Evolutionary conservation across 2,113 vertebrate species (phyloP), one percentile per base, ranked within the genome.

Genomic region (Perca flavescens): DNA sequence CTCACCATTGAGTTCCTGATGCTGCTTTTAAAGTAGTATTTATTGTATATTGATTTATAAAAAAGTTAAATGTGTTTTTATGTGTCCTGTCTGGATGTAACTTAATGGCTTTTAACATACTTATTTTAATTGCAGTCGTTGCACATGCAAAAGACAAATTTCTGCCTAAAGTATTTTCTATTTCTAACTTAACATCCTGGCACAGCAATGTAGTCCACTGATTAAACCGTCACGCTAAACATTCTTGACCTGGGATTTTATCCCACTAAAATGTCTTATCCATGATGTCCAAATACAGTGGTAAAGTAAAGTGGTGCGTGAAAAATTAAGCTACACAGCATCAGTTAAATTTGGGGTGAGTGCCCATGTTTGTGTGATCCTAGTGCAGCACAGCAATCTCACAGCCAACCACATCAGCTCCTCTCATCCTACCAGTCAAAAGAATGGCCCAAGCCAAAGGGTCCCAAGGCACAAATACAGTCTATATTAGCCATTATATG

Each of bases 401-500:
- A 28, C 28, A 63, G 58, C 66, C 63, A 53, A 9, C 40, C 36
- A 70, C 65, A 21, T 67, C 25, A 67, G 47, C 50, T 60, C 11
- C 53, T 61, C 50, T 70, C 40, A 53, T 66, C 16, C 58, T 14
- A 75, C 54, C 16, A 54, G 58, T 61, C 49, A 43, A 75, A 53
- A 40, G 31, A 66, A 31, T 31, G 16, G 25, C 10, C 40, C 36
- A 21, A 63, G 34, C 34, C 61, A 63, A 21, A 40, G 46, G 34
- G 21, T 65, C 47, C 58, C 65, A 53, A 31, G 10, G 21, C 14
- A 65, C 17, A 49, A 34, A 64, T 56, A 21, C 5, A 64, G 25
- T 47, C 50, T 54, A 53, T 67, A 52, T 21, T 73, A 15, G 15
- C 60, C 36, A 36, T 25, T 40, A 31, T 22, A 36, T 22, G 43